phyloP scores from a whole-genome alignment of 2,797 vertebrate species.

The Picus viridis region DNA sequence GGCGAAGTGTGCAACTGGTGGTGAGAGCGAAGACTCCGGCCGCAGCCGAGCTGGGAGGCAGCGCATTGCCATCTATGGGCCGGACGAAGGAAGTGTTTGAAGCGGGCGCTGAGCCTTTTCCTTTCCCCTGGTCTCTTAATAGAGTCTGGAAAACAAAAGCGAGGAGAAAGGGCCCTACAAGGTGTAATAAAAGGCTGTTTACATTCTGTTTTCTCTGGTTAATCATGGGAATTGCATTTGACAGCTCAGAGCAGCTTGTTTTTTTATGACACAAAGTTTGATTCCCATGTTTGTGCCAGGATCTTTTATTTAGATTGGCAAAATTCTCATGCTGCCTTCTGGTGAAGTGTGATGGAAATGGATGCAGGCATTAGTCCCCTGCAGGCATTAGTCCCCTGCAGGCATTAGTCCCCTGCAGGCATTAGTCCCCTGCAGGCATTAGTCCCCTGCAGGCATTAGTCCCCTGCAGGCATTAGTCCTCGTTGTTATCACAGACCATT shows the following conservation, averaged over 20 bases:
- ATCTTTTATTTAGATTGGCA: background rate
- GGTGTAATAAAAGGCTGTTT: background rate
- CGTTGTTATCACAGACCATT: background rate
- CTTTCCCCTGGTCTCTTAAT: background rate
- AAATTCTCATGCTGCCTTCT: background rate
- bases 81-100: background rate
- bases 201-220: background rate
- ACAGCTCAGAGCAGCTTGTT: background rate
- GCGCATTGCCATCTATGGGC: slow-evolving; percentile 68
- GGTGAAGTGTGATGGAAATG: background rate
- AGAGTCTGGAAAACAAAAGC: background rate
- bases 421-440: no score
- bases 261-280: background rate
- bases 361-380: background rate
- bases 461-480: background rate
- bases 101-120: background rate
- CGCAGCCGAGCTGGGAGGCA: background rate
- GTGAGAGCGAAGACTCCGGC: rapidly evolving
- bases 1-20: background rate
- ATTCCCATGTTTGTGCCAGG: background rate
- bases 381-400: no score
- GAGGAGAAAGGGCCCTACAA: background rate
- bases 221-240: background rate
- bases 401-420: no score
- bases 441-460: background rate